Conservation (phyloP, 2,113 vertebrate genomes). For the Lynx canadensis region DNA sequence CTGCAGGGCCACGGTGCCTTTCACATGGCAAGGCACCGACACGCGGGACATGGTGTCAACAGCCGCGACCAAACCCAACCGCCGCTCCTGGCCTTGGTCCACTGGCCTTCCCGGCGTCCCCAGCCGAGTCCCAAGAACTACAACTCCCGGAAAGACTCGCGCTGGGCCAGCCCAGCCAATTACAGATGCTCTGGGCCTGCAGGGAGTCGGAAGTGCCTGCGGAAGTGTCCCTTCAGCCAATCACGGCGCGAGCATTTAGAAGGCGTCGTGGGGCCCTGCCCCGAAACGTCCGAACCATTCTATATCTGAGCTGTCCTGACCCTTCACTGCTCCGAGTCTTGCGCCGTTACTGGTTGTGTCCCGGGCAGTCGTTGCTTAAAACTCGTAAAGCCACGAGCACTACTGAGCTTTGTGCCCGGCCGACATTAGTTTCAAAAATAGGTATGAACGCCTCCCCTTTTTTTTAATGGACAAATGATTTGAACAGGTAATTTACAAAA, state of each 20-base stretch:
- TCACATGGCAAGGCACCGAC: conserved; percentile 84
- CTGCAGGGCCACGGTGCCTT: conserved; percentile 88
- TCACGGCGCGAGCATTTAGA: neutral
- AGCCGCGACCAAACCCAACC: neutral
- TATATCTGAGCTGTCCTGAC: accelerated
- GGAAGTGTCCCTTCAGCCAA: conserved; percentile 60
- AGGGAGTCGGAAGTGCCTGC: conserved; percentile 17
- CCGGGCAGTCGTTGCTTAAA: neutral
- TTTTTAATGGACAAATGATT: neutral
- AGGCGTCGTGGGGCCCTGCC: accelerated
- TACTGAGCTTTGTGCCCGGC: neutral
- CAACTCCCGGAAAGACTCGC: conserved; percentile 44
- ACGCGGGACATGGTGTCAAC: conserved; percentile 75
- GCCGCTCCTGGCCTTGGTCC: neutral
- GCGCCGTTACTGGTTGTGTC: accelerated
- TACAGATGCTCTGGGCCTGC: neutral
- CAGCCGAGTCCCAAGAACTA: conserved; percentile 37
- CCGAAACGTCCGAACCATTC: accelerated
- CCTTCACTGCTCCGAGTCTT: accelerated
- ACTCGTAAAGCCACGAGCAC: neutral
- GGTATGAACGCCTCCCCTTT: neutral
- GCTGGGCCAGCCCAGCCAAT: conserved; percentile 36
- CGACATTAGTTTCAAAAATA: neutral
- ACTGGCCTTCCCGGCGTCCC: neutral
- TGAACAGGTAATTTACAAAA: neutral